phyloP scores from a whole-genome alignment of 2,113 vertebrate genomes.

The Neodon shergylaensis region DNA sequence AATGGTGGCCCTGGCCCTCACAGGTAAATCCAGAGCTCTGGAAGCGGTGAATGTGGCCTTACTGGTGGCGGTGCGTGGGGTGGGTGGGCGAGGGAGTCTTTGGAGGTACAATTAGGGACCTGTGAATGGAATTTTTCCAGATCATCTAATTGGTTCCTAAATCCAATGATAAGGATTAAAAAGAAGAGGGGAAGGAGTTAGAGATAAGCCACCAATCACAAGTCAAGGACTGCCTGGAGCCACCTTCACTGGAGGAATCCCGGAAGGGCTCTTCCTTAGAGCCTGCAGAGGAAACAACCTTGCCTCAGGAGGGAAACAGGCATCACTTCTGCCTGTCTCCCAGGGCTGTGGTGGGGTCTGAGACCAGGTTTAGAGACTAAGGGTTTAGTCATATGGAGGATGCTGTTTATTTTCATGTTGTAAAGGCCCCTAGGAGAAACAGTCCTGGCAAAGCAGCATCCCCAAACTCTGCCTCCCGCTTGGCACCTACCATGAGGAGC shows the following conservation, averaged over 20 bases:
- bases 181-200: neutral
- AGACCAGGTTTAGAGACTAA: neutral
- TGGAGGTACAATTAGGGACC: neutral
- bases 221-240: neutral
- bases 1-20: neutral
- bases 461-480: neutral
- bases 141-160: neutral
- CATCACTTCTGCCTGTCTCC: neutral
- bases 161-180: neutral
- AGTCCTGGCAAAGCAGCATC: neutral
- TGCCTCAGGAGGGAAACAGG: neutral
- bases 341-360: neutral
- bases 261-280: neutral
- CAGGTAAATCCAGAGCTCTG: neutral
- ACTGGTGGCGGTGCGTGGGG: neutral
- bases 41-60: neutral
- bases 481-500: constrained; percentile 95
- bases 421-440: neutral
- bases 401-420: neutral
- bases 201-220: neutral
- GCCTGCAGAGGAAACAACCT: neutral
- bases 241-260: neutral
- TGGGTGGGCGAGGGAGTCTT: neutral
- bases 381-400: neutral
- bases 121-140: neutral